Base-by-base conservation (phyloP, 2,888 invertebrate species). In the Antitype chi region DNA sequence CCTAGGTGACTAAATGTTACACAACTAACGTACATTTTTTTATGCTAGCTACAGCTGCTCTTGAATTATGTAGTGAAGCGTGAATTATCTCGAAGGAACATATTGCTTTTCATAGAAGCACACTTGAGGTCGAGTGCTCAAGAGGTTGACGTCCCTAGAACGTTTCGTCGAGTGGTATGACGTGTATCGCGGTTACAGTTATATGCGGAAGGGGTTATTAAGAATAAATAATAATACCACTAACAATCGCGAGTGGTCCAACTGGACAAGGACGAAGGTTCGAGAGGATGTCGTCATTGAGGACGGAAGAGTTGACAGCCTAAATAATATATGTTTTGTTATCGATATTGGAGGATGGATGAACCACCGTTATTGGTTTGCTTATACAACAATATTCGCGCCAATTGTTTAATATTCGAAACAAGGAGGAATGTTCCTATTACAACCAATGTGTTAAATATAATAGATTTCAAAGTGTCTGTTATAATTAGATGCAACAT, bases 101-200 rank as follows among this genome's bases (percentile, higher is more conserved):
- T 91, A 92, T 91, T 92, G 92, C 92, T 93, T 92, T 92, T 91
- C 93, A 93, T 91, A 88, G 88, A 88, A 95, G 95, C 84, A 92
- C 92, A 87, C 95, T 95, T 85, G 89, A 93, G 88, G 82, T 93
- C 85, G 89, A 94, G 94, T 79, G 86, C 86, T 85, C 87, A 89
- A 93, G 93, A 91, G 93, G 91, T 92, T 93, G 93, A 92, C 91
- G 92, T 90, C 88, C 89, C 90, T 86, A 86, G 88, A 87, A 88
- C 87, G 89, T 89, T 87, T 88, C 79, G 86, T 89, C 75, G 84
- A 92, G 92, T 85, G 86, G 82, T 59, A 86, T 88, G 87, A 83
- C 87, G 81, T 86, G 85, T 89, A 90, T 89, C 85, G 85, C 83
- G 81, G 88, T 86, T 87, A 88, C 87, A 85, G 81, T 87, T 87